Conservation (phyloP, 1,140 invertebrate species). For the Musca vetustissima region DNA sequence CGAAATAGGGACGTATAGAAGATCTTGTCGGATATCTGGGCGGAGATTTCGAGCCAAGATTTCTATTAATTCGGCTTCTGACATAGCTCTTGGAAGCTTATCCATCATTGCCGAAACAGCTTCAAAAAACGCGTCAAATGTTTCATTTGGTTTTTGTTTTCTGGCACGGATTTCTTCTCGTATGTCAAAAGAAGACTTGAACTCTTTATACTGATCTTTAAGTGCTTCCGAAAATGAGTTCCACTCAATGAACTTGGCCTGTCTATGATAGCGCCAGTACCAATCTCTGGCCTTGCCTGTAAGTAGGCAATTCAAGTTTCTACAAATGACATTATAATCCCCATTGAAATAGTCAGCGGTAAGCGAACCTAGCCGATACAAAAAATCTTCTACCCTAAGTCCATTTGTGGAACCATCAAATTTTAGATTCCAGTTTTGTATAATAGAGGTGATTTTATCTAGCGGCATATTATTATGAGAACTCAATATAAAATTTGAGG, state of each 20-base stretch:
- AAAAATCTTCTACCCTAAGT: not conserved
- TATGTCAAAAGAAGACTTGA: not conserved
- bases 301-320: not conserved
- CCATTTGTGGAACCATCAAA: conserved; percentile 1
- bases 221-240: not conserved
- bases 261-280: conserved; percentile 17
- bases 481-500: too few species aligned
- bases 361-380: not conserved
- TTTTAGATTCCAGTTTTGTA: not conserved
- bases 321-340: not conserved
- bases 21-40: too few species aligned
- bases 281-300: conserved; percentile 3
- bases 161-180: not conserved
- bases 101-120: not conserved
- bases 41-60: too few species aligned
- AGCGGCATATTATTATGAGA: not conserved
- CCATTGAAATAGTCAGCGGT: not conserved
- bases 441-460: not conserved
- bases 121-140: conserved; percentile 19
- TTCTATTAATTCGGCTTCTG: conserved; percentile 6
- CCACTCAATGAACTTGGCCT: not conserved
- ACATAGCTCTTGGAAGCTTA: not conserved
- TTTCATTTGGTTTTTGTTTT: conserved; percentile 5
- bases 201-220: not conserved
- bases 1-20: too few species aligned